These are phyloP conservation scores for Hemitrygon akajei DNA, from an alignment of 2,797 vertebrate genomes.

Conservation along the genomic window DNA sequence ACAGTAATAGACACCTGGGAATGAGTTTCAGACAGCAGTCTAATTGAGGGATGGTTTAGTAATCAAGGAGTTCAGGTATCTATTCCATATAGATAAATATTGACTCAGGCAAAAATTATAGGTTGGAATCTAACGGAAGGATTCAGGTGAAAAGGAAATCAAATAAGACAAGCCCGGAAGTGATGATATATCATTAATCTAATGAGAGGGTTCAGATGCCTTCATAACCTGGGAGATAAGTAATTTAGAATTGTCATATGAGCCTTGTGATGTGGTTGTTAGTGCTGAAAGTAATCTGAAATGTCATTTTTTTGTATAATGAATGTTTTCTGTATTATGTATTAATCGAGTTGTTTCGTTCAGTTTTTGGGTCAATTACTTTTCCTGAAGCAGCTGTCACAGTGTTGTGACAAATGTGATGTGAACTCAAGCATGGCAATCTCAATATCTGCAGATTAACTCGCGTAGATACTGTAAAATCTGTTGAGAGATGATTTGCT, in stretches of 20 bases:
- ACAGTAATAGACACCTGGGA: not conserved
- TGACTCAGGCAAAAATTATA: not conserved
- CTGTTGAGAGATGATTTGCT: not conserved
- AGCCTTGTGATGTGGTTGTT: not conserved
- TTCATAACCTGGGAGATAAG: not conserved
- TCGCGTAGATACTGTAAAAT: not conserved
- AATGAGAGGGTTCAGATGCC: not conserved
- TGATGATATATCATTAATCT: not conserved
- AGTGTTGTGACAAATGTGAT: not conserved
- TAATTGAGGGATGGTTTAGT: not conserved
- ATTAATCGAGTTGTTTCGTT: slow-evolving; percentile 2
- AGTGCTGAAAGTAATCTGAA: not conserved
- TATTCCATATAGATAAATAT: not conserved
- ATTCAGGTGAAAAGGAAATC: not conserved
- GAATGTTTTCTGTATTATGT: not conserved
- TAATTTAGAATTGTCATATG: not conserved
- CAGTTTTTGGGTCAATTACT: not conserved
- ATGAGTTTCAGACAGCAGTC: not conserved
- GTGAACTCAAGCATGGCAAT: not conserved
- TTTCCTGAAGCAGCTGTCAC: not conserved
- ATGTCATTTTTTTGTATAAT: not conserved
- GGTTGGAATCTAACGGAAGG: not conserved
- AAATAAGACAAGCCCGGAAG: not conserved
- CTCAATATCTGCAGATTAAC: not conserved
- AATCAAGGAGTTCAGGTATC: not conserved